Conservation (phyloP, 1,140 invertebrate genomes). For the Acromyrmex echinatior region DNA sequence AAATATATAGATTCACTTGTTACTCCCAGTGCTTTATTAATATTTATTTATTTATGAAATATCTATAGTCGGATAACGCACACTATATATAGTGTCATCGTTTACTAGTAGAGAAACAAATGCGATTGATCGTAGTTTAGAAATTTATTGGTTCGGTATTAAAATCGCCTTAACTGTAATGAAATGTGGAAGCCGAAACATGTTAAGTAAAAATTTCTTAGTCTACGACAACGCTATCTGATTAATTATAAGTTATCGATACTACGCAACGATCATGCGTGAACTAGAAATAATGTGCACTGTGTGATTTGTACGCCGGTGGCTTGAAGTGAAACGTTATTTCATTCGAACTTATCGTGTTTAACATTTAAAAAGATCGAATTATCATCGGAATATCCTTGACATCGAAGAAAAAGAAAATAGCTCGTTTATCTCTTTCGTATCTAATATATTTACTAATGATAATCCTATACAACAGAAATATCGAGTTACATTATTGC, state of each 20-base stretch:
- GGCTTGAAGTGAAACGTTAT: neutral
- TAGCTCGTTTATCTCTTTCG: neutral
- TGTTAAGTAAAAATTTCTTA: neutral
- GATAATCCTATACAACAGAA: neutral
- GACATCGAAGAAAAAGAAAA: neutral
- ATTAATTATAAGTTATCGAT: slow-evolving; percentile 23
- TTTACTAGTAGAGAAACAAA: neutral
- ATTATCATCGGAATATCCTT: neutral
- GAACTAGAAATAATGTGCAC: neutral
- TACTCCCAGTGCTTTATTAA: slow-evolving; percentile 8
- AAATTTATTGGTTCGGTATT: neutral
- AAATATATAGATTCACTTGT: neutral
- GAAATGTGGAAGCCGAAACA: neutral
- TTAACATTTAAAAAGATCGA: slow-evolving; percentile 6
- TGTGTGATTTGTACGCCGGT: neutral
- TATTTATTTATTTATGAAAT: slow-evolving; percentile 56
- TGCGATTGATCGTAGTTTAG: neutral
- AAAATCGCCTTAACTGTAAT: neutral
- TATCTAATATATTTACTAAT: neutral
- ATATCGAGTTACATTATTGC: neutral
- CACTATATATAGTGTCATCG: neutral
- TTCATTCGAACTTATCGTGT: neutral
- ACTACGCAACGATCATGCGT: neutral
- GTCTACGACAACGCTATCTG: neutral
- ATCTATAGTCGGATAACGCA: neutral